These are phyloP conservation scores for Phragmatobia fuliginosa DNA, from an alignment of 2,888 invertebrate genomes.

Conservation along the genomic window DNA sequence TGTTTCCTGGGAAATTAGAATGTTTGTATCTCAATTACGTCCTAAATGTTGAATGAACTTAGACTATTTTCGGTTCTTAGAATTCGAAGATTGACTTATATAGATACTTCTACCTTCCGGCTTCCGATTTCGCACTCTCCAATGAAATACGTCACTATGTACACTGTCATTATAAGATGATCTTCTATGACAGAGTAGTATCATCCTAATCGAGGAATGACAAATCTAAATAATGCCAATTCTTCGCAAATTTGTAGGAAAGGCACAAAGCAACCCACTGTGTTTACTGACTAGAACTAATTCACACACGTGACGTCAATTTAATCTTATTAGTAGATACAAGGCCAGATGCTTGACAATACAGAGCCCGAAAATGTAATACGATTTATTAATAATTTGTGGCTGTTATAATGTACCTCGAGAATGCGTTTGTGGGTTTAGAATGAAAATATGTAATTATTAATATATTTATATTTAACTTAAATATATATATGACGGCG, in stretches of 20 bases:
- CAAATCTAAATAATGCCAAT: too few relatives aligned
- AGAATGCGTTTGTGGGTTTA: background rate
- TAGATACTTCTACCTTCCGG: too few relatives aligned
- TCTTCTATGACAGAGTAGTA: too few relatives aligned
- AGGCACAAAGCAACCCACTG: background rate
- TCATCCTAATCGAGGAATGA: too few relatives aligned
- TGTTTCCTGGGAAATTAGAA: background rate
- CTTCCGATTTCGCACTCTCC: too few relatives aligned
- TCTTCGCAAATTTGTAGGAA: background rate
- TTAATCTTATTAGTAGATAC: slow-evolving; percentile 40
- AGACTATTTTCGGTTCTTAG: background rate
- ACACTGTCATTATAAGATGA: too few relatives aligned
- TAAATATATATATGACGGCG: too few relatives aligned
- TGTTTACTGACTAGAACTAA: slow-evolving; percentile 3
- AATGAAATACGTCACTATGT: too few relatives aligned
- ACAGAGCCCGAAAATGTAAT: slow-evolving; percentile 27
- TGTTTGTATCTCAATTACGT: background rate
- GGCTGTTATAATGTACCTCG: slow-evolving; percentile 25
- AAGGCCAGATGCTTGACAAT: slow-evolving; percentile 30
- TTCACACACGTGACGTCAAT: slow-evolving; percentile 37
- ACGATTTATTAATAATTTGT: slow-evolving; percentile 32
- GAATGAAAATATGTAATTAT: too few relatives aligned
- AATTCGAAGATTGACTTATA: background rate
- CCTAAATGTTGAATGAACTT: background rate
- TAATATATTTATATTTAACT: too few relatives aligned